These are phyloP conservation scores for Aptenodytes patagonicus DNA, from an alignment of 2,113 vertebrate genomes.

Conservation along the genomic window DNA sequence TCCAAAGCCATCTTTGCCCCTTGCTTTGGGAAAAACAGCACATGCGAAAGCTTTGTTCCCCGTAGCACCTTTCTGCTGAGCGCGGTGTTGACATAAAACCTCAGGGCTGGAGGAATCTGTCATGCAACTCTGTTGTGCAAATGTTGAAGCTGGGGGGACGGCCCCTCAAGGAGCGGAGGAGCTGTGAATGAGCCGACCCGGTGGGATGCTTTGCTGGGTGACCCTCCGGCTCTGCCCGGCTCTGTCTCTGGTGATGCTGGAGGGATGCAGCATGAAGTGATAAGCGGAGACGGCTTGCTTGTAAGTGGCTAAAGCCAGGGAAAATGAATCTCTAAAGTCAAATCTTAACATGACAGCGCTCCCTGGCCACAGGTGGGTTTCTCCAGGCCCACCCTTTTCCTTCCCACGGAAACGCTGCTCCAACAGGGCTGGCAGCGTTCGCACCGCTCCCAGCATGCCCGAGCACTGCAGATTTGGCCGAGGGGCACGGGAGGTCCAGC, in stretches of 20 bases:
- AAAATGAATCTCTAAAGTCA: neutral
- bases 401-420: fast-evolving
- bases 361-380: neutral
- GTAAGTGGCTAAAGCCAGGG: neutral
- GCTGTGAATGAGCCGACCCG: neutral
- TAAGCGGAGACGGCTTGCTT: neutral
- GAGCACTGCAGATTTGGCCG: fast-evolving
- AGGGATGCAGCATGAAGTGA: neutral
- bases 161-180: neutral
- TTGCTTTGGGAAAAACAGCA: neutral
- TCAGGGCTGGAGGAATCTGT: neutral
- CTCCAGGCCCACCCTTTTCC: neutral
- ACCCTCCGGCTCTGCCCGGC: fast-evolving
- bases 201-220: neutral
- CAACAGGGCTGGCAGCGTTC: fast-evolving
- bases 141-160: fast-evolving
- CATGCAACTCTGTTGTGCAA: neutral
- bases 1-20: neutral
- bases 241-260: neutral
- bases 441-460: fast-evolving
- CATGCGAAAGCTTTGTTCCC: neutral
- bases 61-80: fast-evolving
- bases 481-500: fast-evolving
- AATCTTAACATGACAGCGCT: neutral
- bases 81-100: neutral